Evolutionary conservation across 2,113 vertebrate genomes (phyloP).

Genomic region (Calidris pugnax): DNA sequence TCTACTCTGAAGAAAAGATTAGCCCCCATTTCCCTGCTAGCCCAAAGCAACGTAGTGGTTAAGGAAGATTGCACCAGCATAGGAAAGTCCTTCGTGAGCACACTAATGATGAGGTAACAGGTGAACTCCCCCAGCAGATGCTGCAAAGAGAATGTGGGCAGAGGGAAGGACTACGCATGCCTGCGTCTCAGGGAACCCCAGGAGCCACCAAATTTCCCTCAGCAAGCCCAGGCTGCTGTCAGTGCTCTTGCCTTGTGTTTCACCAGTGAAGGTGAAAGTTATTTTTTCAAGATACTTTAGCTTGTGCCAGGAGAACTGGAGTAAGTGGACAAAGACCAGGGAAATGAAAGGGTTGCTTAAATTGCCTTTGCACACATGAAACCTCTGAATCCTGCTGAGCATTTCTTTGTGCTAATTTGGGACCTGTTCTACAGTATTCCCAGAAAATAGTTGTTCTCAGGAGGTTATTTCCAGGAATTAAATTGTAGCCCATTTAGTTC

Average conservation of each 20-base stretch:
- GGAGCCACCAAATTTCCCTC: not conserved
- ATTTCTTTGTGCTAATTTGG: not conserved
- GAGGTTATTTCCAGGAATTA: not conserved
- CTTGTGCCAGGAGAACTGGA: not conserved
- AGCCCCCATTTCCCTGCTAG: not conserved
- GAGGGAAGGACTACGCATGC: accelerated
- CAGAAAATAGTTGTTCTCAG: not conserved
- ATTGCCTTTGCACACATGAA: not conserved
- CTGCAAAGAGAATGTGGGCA: not conserved
- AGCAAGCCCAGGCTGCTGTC: not conserved
- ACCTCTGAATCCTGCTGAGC: not conserved
- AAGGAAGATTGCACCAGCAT: not conserved
- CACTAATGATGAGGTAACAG: not conserved
- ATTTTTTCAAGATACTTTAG: not conserved
- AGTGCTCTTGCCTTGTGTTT: not conserved
- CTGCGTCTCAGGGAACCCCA: not conserved
- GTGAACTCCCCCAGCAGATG: not conserved
- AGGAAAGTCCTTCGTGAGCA: not conserved
- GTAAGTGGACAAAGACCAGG: not conserved
- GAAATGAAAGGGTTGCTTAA: not conserved
- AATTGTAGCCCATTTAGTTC: not conserved
- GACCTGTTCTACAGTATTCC: not conserved
- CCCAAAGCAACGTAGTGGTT: not conserved
- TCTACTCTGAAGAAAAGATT: not conserved
- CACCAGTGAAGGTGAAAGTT: not conserved